Base-by-base conservation (phyloP, 2,888 invertebrate genomes). In the Allophyes oxyacanthae region DNA sequence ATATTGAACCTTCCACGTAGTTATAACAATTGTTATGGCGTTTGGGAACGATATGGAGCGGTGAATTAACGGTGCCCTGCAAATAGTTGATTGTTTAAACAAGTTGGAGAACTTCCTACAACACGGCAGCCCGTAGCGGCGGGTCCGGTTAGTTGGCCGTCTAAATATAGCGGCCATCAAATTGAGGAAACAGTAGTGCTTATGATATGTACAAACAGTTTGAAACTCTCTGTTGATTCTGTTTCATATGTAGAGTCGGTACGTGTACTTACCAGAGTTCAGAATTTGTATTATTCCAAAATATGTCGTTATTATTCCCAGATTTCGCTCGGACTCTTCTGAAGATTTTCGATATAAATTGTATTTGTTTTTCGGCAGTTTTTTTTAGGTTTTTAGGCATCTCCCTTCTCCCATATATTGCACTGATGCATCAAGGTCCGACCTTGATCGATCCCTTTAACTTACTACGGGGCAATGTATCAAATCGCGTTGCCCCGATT, bases 61-160 rank as follows among this genome's bases (percentile, higher is more conserved):
- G 20, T 20, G 28, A 28, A 28, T 28, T 28, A 26, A 30, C 58
- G 40, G 20, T 41, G 37, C 51, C 37, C 55, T 48, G 71, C 72
- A 67, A 72, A 75, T 62, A 59, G 60, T 51, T 58, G 51, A 64
- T 62, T 61, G 75, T 72, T 75, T 63, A 51, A 64, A 64, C 72
- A 64, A 58, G 55, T 54, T 44, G 25, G 41, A 60, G 65, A 50
- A 61, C 54, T 65, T 63, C 65, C 61, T 51, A 42, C 46, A 46
- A 37, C 20, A n/a, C n/a, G n/a, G n/a, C n/a, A n/a, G n/a, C n/a
- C n/a, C 53, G 68, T 30, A 42, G 41, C 48, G 14, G 49, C 46
- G 41, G 53, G 28, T 8, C 28, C 30, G 34, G 51, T 34, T 54
- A 25, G 55, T 50, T 10, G 4, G 30, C 7, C 38, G 34, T 33